Percentiles rank a stretch among this genome's conserved stretches.
phyloP scores from a whole-genome alignment of 2,113 vertebrate genomes.

The Ovibos moschatus region DNA sequence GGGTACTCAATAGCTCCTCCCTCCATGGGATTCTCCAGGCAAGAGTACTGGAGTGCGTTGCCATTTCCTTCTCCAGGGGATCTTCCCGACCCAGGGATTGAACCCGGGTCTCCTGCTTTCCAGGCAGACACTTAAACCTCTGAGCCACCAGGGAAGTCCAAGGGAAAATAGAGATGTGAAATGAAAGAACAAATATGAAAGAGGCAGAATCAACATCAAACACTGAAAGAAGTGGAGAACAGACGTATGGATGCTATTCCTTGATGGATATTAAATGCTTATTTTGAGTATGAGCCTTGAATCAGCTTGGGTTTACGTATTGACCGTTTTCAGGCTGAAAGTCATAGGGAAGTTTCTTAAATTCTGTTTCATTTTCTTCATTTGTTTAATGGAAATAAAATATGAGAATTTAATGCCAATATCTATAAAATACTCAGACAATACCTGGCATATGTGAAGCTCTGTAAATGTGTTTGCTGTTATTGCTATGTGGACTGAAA shows the following conservation, averaged over 20 bases:
- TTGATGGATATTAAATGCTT: neutral
- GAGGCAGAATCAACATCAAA: neutral
- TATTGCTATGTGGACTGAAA: neutral
- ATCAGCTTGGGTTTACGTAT: neutral
- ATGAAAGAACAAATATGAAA: neutral
- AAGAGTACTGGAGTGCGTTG: too few species aligned
- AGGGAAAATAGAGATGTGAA: neutral
- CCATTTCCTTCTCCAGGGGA: too few species aligned
- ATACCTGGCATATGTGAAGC: neutral
- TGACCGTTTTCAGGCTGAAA: neutral
- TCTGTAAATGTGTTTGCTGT: neutral
- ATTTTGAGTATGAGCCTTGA: neutral
- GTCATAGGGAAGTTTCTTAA: neutral
- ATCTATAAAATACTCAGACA: neutral
- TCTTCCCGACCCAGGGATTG: too few species aligned
- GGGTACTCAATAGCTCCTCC: neutral
- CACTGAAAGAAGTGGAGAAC: neutral
- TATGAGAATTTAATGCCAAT: neutral
- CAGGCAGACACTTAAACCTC: too few species aligned
- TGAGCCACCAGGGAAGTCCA: too few species aligned
- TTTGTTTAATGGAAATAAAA: neutral
- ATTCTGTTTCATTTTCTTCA: neutral
- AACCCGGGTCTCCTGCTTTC: too few species aligned
- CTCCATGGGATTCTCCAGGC: too few species aligned
- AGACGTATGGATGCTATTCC: too few species aligned